A percentile compares a stretch with the other conserved stretches of the same genome.
Conservation (phyloP, 2,888 invertebrate species). For the Sinhomidia bicolor region DNA sequence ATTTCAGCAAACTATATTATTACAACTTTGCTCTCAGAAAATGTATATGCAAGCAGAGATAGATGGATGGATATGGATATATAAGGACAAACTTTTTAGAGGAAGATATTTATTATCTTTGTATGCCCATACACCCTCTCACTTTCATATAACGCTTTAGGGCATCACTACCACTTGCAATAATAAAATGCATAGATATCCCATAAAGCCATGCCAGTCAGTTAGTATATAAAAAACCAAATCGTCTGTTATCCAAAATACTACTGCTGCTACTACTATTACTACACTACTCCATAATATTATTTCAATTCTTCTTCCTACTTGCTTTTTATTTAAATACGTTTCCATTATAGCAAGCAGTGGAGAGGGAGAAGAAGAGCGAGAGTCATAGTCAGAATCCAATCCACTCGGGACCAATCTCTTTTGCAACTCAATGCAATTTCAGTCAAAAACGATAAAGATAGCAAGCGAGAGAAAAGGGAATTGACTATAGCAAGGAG, state of each 20-base stretch:
- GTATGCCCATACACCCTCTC: neutral
- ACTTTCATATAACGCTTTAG: neutral
- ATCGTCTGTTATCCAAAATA: no score
- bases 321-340: conserved; percentile 13
- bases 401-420: conserved; percentile 54
- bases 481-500: no score
- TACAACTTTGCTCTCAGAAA: neutral
- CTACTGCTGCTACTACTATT: no score
- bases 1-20: neutral
- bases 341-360: neutral
- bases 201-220: no score
- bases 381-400: neutral
- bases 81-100: conserved; percentile 7
- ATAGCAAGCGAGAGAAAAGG: neutral
- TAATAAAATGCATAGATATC: no score
- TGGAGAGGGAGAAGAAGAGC: neutral
- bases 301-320: neutral
- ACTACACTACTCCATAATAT: no score
- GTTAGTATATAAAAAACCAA: no score
- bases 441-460: conserved; percentile 35
- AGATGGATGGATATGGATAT: neutral
- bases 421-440: conserved; percentile 54
- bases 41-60: no score
- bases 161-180: neutral
- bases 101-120: neutral